Evolutionary conservation across 1,140 invertebrate species (phyloP), one percentile per base, ranked within the genome.

Genomic region (Physella acuta): DNA sequence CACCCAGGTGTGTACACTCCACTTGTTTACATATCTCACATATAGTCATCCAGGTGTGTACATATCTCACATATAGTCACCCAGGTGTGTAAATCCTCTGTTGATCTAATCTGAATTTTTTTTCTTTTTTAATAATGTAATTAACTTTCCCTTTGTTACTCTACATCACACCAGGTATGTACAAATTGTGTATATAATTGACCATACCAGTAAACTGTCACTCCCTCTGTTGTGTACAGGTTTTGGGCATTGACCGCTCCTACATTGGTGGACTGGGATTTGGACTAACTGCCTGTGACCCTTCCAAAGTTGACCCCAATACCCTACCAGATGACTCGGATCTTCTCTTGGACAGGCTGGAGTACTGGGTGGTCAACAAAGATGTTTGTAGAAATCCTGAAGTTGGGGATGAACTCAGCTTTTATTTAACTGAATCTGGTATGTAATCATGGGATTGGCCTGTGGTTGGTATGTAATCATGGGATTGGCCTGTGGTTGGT

Each of bases 291-390:
- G 94, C 94, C 0, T 97, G 94, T 84, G 92, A 98, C 82, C 95
- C 95, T 0, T 86, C 89, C 0, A 88, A 87, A 11, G 77, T 98
- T 11, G 77, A 73, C 44, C 87, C 89, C 44, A 86, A 87, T 17
- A 93, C 94, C 75, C 85, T 98, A 11, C 97, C 97, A 0, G 94
- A 97, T 75, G 95, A 98, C 85, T 92, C 94, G 0, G 94, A 98
- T 77, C 88, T 92, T 31, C 86, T 99, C 0, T 83, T 98, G 2
- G 96, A 99, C 82, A 87, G 96, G n/a, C 92, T 92, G 0, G 95
- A 99, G 79, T 98, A 98, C 82, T 98, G 95, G 95, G 94, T 98
- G 1, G 93, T 98, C 0, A 92, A 92, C 74, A 93, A 96, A 76
- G 94, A 98, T 81, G 93, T 97, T 1, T 94, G 93, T 0, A 90